Percentiles rank a stretch among this genome's conserved stretches.
Conservation (phyloP, 2,797 vertebrate species). For the Neosilurus hyrtlii region DNA sequence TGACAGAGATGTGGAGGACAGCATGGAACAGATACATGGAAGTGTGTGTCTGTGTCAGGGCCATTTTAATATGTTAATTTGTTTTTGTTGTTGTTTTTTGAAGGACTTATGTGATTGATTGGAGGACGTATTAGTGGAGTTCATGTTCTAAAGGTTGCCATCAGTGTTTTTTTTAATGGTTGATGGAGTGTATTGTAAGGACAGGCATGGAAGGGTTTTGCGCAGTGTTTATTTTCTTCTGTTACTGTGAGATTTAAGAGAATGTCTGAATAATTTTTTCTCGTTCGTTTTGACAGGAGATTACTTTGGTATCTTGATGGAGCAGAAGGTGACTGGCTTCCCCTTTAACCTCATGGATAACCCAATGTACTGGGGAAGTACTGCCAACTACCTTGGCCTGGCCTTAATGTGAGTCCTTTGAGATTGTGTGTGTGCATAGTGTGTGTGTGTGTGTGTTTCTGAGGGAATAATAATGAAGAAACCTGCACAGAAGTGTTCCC, state of each 20-base stretch:
- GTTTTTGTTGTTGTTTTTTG: neutral
- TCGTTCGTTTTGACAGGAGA: constrained; percentile 75
- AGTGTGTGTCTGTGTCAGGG: neutral
- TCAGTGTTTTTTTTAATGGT: neutral
- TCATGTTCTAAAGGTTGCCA: neutral
- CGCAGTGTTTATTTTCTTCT: neutral
- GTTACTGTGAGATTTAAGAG: neutral
- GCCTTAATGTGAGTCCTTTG: constrained; percentile 84
- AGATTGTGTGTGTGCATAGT: neutral
- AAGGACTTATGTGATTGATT: neutral
- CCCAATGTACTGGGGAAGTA: constrained; percentile 98
- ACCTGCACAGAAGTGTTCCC: neutral
- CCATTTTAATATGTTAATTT: neutral
- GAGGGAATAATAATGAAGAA: neutral
- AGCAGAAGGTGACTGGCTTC: constrained; percentile 86
- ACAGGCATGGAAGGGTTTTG: neutral
- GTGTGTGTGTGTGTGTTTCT: neutral
- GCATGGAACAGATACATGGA: neutral
- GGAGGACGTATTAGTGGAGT: neutral
- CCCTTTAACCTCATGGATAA: constrained; percentile 88
- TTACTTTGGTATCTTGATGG: constrained; percentile 94
- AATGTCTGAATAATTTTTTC: neutral
- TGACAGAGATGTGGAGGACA: neutral
- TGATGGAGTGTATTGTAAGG: neutral
- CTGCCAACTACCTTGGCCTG: constrained; percentile 86